phyloP scores from a whole-genome alignment of 1,140 invertebrate species.

The Drosophila murphyi region DNA sequence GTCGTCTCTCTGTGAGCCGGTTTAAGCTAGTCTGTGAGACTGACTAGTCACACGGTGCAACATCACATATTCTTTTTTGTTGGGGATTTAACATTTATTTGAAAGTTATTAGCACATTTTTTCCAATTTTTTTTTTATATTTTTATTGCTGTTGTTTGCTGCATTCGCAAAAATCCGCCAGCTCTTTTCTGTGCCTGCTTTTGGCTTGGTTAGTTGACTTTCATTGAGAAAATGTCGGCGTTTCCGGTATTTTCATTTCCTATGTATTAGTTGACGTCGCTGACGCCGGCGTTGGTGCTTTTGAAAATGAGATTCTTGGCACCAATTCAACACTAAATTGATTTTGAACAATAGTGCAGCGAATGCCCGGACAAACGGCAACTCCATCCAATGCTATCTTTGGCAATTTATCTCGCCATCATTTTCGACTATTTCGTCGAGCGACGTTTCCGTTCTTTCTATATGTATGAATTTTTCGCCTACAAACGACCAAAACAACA shows the following conservation, averaged over 20 bases:
- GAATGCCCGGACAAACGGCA: conserved; percentile 14
- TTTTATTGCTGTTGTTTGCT: conserved; percentile 6
- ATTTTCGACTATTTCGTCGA: conserved; percentile 62
- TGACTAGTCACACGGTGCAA: conserved; percentile 17
- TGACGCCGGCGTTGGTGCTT: conserved; percentile 11
- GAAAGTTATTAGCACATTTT: conserved; percentile 55
- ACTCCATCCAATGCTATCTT: conserved; percentile 61
- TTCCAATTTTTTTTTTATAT: conserved; percentile 19
- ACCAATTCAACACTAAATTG: conserved; percentile 78
- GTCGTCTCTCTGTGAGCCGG: conserved; percentile 27
- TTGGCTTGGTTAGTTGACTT: conserved; percentile 38
- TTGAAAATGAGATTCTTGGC: conserved; percentile 69
- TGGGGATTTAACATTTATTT: conserved; percentile 45
- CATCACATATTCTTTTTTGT: conserved; percentile 1
- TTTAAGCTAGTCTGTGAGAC: conserved; percentile 50
- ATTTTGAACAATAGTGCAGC: conserved; percentile 67
- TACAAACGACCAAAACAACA: conserved; percentile 24
- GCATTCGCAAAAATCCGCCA: conserved; percentile 32
- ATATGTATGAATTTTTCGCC: not conserved
- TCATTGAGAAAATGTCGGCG: conserved; percentile 51
- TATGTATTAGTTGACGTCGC: conserved; percentile 41
- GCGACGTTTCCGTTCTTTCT: conserved; percentile 55
- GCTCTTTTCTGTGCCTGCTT: conserved; percentile 10
- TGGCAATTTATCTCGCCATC: conserved; percentile 75
- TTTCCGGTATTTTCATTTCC: conserved; percentile 63